phyloP scores from a whole-genome alignment of 2,113 vertebrate species.

The Pyrgilauda ruficollis region DNA sequence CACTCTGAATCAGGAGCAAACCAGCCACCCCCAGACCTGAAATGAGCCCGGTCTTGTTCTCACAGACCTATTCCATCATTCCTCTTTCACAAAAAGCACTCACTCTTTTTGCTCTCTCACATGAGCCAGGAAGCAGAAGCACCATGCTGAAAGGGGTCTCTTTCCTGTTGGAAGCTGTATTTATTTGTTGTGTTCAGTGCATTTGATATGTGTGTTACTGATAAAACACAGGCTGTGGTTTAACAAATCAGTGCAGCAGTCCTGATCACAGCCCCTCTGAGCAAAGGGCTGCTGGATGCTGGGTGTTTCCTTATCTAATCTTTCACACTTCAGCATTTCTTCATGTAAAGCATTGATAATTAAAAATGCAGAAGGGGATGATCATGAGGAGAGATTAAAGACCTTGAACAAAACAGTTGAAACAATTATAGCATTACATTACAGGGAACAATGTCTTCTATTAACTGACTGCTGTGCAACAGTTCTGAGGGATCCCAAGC shows the following conservation, averaged over 20 bases:
- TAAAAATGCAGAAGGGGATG: background rate
- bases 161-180: background rate
- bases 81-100: background rate
- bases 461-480: background rate
- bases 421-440: background rate
- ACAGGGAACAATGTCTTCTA: background rate
- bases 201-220: background rate
- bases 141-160: background rate
- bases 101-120: background rate
- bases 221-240: constrained; percentile 1
- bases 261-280: background rate
- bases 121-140: background rate
- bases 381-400: background rate
- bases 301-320: constrained; percentile 11
- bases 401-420: background rate
- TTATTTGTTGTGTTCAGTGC: background rate
- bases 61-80: background rate
- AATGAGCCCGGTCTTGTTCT: background rate
- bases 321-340: background rate
- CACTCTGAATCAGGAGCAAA: background rate
- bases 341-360: background rate
- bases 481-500: background rate
- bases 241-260: background rate
- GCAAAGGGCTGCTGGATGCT: background rate
- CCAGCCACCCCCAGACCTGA: background rate